Evolutionary conservation across 2,113 vertebrate genomes (phyloP).

Genomic region (Stegostoma tigrinum): DNA sequence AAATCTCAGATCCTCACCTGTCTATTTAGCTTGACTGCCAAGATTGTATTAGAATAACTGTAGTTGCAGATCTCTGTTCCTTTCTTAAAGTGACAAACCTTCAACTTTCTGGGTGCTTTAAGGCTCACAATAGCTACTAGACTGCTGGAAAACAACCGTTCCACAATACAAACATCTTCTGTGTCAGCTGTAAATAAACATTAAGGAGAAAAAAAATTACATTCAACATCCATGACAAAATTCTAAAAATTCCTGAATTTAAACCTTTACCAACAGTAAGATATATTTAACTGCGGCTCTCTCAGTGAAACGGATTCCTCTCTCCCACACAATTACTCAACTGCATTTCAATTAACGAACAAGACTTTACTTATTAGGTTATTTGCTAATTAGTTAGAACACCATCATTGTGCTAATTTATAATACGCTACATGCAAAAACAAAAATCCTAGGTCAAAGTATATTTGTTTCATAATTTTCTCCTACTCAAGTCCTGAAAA

Average conservation of each 20-base stretch:
- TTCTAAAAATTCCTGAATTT: neutral
- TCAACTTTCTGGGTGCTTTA: constrained; percentile 95
- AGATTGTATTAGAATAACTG: constrained; percentile 95
- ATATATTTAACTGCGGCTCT: neutral
- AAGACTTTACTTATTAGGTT: neutral
- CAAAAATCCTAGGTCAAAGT: neutral
- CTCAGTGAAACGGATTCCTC: neutral
- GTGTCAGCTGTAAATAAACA: constrained; percentile 71
- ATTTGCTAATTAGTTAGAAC: neutral
- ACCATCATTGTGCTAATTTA: too few relatives aligned
- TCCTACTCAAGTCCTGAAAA: neutral
- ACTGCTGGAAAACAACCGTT: constrained; percentile 93
- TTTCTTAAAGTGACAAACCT: constrained; percentile 99
- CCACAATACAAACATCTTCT: constrained; percentile 95
- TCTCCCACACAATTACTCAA: neutral
- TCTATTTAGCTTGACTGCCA: constrained; percentile 93
- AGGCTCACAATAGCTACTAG: constrained; percentile 96
- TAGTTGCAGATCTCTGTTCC: constrained; percentile 99
- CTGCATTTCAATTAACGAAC: neutral
- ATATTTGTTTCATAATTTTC: neutral
- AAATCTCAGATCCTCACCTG: constrained; percentile 64
- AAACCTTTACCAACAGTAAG: neutral
- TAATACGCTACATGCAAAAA: neutral
- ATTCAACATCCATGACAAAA: neutral
- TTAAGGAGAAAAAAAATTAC: neutral